Evolutionary conservation across 2,797 vertebrate genomes (phyloP).

Genomic region (Propithecus deckenii): DNA sequence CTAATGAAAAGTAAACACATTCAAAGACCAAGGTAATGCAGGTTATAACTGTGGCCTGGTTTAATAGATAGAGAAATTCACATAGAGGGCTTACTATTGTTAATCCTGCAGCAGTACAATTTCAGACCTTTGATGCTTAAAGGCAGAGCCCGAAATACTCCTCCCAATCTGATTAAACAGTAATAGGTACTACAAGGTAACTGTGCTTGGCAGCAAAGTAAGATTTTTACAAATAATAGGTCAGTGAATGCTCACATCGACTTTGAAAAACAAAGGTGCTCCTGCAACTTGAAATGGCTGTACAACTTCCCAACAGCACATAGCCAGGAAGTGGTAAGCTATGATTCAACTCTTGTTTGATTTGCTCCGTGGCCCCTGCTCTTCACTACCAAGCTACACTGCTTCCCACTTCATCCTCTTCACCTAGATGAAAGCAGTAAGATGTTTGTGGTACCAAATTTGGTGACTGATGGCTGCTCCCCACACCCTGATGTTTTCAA

Average conservation of each 20-base stretch:
- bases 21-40: not conserved
- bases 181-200: not conserved
- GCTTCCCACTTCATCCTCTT: slow-evolving; percentile 25
- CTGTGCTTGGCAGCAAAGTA: slow-evolving; percentile 13
- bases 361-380: not conserved
- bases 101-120: not conserved
- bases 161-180: slow-evolving; percentile 5
- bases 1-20: slow-evolving; percentile 50
- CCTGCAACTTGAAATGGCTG: slow-evolving; percentile 12
- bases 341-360: not conserved
- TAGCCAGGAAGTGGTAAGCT: slow-evolving; percentile 49
- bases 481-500: not conserved
- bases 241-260: not conserved
- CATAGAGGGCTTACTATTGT: not conserved
- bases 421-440: not conserved
- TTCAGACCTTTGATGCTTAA: not conserved
- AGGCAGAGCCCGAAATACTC: slow-evolving; percentile 30
- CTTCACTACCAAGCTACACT: not conserved
- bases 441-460: not conserved
- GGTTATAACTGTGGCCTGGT: not conserved
- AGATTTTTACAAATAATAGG: slow-evolving; percentile 36
- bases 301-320: not conserved
- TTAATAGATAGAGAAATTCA: slow-evolving; percentile 13
- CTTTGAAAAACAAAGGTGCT: not conserved
- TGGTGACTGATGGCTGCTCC: not conserved